Evolutionary conservation across 2,113 vertebrate genomes (phyloP).

Genomic region (Terrapene triunguis): DNA sequence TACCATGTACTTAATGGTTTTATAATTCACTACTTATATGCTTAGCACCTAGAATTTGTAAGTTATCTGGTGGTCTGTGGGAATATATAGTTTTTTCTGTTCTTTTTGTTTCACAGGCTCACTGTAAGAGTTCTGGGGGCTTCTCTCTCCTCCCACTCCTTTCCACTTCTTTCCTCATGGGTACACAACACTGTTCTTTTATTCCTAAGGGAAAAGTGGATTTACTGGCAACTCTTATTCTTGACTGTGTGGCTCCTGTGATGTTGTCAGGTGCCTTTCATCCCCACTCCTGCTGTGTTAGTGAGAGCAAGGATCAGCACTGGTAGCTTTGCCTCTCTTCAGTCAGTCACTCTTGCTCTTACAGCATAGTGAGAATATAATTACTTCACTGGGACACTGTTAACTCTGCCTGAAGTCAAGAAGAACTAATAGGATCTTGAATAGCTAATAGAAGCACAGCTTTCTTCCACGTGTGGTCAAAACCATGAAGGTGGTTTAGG

Average conservation of each 20-base stretch:
- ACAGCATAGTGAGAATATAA: slow-evolving; percentile 56
- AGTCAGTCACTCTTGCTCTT: slow-evolving; percentile 56
- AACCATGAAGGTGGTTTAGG: neutral
- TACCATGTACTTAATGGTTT: neutral
- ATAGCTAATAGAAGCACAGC: slow-evolving; percentile 5
- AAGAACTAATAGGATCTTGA: slow-evolving; percentile 53
- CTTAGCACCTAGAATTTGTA: neutral
- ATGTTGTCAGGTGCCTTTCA: slow-evolving; percentile 52
- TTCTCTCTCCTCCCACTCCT: neutral
- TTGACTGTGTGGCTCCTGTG: slow-evolving; percentile 52
- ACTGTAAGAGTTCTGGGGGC: neutral
- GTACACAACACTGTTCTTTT: neutral
- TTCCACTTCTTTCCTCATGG: neutral
- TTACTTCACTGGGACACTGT: slow-evolving; percentile 64
- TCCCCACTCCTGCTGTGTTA: slow-evolving; percentile 46
- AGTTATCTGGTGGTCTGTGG: neutral
- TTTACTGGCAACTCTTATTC: slow-evolving; percentile 39
- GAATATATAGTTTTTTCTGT: neutral
- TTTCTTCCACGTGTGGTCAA: slow-evolving; percentile 61
- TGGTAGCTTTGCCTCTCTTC: neutral
- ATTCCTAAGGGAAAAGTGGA: slow-evolving; percentile 31
- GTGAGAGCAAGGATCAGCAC: slow-evolving; percentile 9
- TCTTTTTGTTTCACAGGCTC: neutral
- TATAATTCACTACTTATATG: neutral
- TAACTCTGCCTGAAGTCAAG: slow-evolving; percentile 53